These are phyloP conservation scores for Dilophus febrilis DNA, from an alignment of 2,888 invertebrate genomes.

Conservation along the genomic window DNA sequence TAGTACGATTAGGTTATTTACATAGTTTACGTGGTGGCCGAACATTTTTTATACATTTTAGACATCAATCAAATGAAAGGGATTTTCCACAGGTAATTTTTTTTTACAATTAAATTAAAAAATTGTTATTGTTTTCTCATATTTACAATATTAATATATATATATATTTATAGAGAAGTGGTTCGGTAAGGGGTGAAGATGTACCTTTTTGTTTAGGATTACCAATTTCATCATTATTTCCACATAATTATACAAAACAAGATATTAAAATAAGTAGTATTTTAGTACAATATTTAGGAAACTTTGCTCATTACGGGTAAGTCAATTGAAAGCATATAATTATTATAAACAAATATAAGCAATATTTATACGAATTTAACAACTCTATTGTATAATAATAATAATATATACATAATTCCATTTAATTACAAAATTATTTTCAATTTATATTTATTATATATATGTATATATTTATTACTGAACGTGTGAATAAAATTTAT, in stretches of 20 bases:
- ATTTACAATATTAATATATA: not conserved
- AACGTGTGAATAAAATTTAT: too few species aligned
- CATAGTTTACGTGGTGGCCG: slow-evolving; percentile 63
- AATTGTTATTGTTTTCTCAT: not conserved
- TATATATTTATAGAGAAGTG: slow-evolving; percentile 40
- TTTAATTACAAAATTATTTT: too few species aligned
- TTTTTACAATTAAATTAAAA: not conserved
- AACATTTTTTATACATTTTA: slow-evolving; percentile 77
- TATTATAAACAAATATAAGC: too few species aligned
- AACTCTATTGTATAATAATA: too few species aligned
- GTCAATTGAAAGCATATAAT: too few species aligned
- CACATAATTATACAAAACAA: slow-evolving; percentile 61
- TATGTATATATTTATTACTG: too few species aligned
- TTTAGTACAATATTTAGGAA: slow-evolving; percentile 69
- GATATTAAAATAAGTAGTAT: slow-evolving; percentile 63
- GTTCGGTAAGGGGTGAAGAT: slow-evolving; percentile 75
- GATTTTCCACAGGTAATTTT: slow-evolving; percentile 52
- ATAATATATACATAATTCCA: too few species aligned
- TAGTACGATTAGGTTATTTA: slow-evolving; percentile 53
- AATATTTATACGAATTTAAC: too few species aligned
- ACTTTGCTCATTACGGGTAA: slow-evolving; percentile 79
- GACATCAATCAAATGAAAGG: slow-evolving; percentile 67
- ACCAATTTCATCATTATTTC: slow-evolving; percentile 48
- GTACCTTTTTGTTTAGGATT: slow-evolving; percentile 70
- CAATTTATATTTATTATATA: too few species aligned